Conservation (phyloP, 2,888 invertebrate genomes). For the Ectemnius lituratus region DNA sequence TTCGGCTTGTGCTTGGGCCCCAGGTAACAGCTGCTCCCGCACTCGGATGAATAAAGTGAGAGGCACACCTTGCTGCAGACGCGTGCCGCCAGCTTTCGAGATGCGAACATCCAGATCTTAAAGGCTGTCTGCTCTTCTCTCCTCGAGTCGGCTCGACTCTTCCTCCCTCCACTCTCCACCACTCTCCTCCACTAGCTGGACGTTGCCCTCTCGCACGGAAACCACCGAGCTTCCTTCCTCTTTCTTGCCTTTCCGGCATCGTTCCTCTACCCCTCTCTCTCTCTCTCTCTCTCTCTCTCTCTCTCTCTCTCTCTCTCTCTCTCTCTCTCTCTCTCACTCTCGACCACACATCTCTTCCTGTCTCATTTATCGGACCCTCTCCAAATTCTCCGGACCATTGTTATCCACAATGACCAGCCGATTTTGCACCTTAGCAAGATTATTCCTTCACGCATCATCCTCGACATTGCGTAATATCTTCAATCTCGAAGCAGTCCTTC, state of each 20-base stretch:
- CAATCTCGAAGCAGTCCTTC: too few species aligned
- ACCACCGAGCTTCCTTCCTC: not conserved
- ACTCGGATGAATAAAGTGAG: slow-evolving; percentile 67
- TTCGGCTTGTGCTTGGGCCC: slow-evolving; percentile 54
- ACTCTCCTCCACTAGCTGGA: slow-evolving; percentile 45
- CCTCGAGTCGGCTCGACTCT: slow-evolving; percentile 5
- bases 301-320: too few species aligned
- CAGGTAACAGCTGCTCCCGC: slow-evolving; percentile 45
- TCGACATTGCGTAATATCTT: too few species aligned
- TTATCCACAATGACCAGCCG: not conserved
- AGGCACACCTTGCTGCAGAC: slow-evolving; percentile 72
- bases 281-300: too few species aligned
- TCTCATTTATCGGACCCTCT: not conserved
- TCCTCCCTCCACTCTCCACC: slow-evolving; percentile 28
- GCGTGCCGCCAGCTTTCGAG: slow-evolving; percentile 71
- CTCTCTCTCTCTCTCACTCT: slow-evolving; percentile 39
- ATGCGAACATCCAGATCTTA: slow-evolving; percentile 68
- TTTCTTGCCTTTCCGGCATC: too few species aligned
- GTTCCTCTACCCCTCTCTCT: slow-evolving; percentile 40
- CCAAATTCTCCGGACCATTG: not conserved
- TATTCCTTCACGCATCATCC: too few species aligned
- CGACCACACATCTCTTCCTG: slow-evolving; percentile 9
- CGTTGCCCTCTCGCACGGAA: slow-evolving; percentile 60
- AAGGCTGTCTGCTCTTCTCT: not conserved
- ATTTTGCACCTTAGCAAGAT: not conserved